Evolutionary conservation across 2,797 vertebrate genomes (phyloP).

Genomic region (Ctenopoma multispine): DNA sequence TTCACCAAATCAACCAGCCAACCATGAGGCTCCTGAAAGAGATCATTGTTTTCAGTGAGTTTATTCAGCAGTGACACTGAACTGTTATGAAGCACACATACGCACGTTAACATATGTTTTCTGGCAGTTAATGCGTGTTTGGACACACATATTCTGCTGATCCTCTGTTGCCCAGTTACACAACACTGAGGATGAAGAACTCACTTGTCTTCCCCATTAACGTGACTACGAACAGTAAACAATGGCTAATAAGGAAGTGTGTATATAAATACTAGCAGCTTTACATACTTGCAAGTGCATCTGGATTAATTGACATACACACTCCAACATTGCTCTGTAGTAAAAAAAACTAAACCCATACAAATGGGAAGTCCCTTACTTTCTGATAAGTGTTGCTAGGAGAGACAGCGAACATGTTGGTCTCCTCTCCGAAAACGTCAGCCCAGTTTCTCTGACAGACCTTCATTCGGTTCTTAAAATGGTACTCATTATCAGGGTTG

Average conservation of each 20-base stretch:
- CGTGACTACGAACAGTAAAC: constrained; percentile 37
- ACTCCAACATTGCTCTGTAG: not conserved
- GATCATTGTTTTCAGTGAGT: constrained; percentile 26
- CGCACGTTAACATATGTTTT: constrained; percentile 2
- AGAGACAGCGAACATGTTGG: constrained; percentile 94
- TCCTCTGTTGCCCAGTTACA: constrained; percentile 37
- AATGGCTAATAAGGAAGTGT: constrained; percentile 36
- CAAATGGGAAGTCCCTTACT: constrained; percentile 69
- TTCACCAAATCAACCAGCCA: constrained; percentile 99
- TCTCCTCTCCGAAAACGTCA: constrained; percentile 96
- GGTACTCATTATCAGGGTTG: constrained; percentile 98
- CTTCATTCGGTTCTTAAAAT: constrained; percentile 99
- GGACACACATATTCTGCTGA: constrained; percentile 55
- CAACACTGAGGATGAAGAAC: constrained; percentile 42
- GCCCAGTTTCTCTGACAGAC: constrained; percentile 97
- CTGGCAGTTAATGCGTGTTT: constrained; percentile 70
- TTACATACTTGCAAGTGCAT: constrained; percentile 4
- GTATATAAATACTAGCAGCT: constrained; percentile 12
- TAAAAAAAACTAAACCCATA: not conserved
- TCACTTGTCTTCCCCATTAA: constrained; percentile 26
- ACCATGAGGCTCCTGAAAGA: constrained; percentile 95
- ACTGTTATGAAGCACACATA: constrained; percentile 1
- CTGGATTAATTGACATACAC: constrained; percentile 5
- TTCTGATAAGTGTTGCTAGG: constrained; percentile 94
- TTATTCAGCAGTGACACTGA: constrained; percentile 23